Evolutionary conservation across 2,113 vertebrate genomes (phyloP).

Genomic region (Ivindomyrus marchei): DNA sequence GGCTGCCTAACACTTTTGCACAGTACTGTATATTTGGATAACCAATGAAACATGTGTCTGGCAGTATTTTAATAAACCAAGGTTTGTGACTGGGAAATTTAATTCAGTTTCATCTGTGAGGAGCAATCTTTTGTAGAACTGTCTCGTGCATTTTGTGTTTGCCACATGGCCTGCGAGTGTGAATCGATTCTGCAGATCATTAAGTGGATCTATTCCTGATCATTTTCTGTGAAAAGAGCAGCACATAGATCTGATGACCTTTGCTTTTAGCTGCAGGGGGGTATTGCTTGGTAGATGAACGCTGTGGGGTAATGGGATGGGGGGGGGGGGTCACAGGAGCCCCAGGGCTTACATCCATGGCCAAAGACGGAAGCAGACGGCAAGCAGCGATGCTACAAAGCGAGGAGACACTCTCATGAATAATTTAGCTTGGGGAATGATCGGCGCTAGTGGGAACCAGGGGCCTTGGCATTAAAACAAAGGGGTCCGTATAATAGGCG

Average conservation of each 20-base stretch:
- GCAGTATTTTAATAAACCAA: neutral
- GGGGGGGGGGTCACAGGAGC: conserved; percentile 26
- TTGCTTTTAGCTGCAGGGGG: conserved; percentile 30
- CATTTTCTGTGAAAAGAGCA: neutral
- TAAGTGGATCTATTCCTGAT: conserved; percentile 6
- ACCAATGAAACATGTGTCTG: conserved; percentile 2
- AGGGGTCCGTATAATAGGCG: conserved; percentile 9
- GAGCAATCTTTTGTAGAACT: neutral
- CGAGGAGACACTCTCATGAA: conserved; percentile 16
- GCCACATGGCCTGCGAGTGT: neutral
- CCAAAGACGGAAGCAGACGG: conserved; percentile 37
- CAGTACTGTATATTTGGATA: conserved; percentile 5
- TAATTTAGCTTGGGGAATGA: conserved; percentile 30
- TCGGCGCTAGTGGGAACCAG: conserved; percentile 29
- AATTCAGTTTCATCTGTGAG: neutral
- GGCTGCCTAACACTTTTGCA: neutral
- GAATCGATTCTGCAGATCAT: neutral
- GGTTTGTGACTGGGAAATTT: neutral
- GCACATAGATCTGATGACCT: conserved; percentile 16
- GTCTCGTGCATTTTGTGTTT: neutral
- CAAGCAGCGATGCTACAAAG: conserved; percentile 29
- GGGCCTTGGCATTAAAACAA: neutral
- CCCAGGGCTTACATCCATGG: conserved; percentile 29
- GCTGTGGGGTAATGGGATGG: conserved; percentile 22
- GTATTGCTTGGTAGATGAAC: conserved; percentile 12